Percentiles rank a stretch among this genome's conserved stretches.
Conservation (phyloP, 1,140 invertebrate species). For the Nylanderia fulva region DNA sequence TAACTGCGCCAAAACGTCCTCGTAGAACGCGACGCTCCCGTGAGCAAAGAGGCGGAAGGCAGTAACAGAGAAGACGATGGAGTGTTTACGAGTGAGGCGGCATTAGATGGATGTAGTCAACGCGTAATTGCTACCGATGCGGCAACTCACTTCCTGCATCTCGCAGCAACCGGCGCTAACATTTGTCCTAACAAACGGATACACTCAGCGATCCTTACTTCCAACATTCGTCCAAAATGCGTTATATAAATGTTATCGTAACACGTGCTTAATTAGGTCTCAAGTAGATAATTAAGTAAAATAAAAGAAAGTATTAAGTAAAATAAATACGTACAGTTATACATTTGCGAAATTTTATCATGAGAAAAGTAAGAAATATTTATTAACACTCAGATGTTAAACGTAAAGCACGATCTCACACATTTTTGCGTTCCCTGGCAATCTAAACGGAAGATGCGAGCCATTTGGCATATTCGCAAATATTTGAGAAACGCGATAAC, state of each 20-base stretch:
- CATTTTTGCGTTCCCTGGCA: not conserved
- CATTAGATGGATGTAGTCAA: conserved; percentile 80
- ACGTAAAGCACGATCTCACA: not conserved
- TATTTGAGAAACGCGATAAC: conserved; percentile 51
- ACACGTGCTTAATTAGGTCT: not conserved
- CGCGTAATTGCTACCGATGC: conserved; percentile 76
- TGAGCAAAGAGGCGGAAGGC: conserved; percentile 65
- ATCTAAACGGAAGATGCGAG: not conserved
- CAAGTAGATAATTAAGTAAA: not conserved
- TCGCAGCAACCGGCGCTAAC: conserved; percentile 63
- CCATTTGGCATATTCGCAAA: conserved; percentile 38
- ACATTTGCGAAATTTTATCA: not conserved
- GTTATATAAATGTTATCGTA: not conserved
- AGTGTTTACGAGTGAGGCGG: conserved; percentile 79
- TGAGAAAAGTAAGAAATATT: not conserved
- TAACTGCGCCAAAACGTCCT: conserved; percentile 68
- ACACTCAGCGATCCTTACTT: conserved; percentile 7
- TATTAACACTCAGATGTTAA: not conserved
- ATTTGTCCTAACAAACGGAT: conserved; percentile 19
- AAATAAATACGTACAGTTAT: not conserved
- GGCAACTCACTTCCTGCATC: conserved; percentile 69
- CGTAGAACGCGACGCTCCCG: conserved; percentile 53
- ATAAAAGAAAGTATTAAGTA: not conserved
- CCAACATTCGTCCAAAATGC: conserved; percentile 6
- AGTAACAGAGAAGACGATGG: conserved; percentile 72